Conservation (phyloP, 2,797 vertebrate genomes). For the Pachyuromys duprasi region DNA sequence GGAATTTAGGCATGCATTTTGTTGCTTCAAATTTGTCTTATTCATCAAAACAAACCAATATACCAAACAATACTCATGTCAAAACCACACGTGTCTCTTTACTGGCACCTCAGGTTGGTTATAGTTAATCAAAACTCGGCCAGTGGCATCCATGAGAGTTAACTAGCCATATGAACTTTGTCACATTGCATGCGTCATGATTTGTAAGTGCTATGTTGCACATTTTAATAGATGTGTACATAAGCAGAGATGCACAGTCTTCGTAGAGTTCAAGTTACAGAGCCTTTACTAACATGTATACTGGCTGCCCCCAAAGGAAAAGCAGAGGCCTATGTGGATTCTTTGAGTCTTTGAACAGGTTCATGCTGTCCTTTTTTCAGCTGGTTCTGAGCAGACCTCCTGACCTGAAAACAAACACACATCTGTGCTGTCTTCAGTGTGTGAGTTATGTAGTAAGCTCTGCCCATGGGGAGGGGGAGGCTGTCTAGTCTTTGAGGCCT, state of each 20-base stretch:
- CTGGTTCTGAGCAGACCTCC: constrained; percentile 44
- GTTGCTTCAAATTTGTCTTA: constrained; percentile 9
- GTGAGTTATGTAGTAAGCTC: constrained; percentile 50
- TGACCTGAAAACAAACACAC: constrained; percentile 66
- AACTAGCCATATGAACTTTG: neutral
- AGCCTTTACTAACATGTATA: neutral
- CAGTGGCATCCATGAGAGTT: neutral
- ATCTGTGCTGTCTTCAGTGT: constrained; percentile 55
- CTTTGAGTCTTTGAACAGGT: constrained; percentile 46
- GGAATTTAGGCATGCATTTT: neutral
- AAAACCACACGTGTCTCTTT: neutral
- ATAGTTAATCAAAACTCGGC: constrained; percentile 19
- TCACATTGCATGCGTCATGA: neutral
- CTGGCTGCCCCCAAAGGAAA: constrained; percentile 16
- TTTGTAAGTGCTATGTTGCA: neutral
- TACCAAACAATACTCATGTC: neutral
- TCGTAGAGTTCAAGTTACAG: neutral
- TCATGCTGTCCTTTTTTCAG: constrained; percentile 8
- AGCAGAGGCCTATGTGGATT: neutral
- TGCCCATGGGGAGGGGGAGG: constrained; percentile 29
- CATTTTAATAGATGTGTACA: neutral
- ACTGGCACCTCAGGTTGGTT: neutral
- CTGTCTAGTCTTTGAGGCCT: constrained; percentile 67
- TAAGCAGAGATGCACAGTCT: neutral
- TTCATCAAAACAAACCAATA: neutral